Evolutionary conservation across 2,888 invertebrate species (phyloP), one percentile per base, ranked within the genome.

Genomic region (Oscheius sp.): DNA sequence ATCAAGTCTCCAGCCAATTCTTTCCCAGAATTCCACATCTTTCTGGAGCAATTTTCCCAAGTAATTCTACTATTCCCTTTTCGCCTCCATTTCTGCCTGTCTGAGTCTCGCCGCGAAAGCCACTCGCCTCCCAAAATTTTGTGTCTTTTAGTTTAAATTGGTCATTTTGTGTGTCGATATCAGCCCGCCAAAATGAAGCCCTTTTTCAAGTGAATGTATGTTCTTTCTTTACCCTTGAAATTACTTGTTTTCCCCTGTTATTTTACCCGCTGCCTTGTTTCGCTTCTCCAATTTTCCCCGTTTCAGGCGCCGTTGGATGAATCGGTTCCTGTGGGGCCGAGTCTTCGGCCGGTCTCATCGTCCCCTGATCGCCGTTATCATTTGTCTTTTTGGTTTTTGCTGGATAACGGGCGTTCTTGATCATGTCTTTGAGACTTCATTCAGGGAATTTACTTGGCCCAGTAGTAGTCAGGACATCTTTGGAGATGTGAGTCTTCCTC

Each of bases 361-460:
- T 13, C 29, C 66, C n/a, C 29, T 29, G 0, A 7, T 27, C 18
- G 7, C 21, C 9, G 16, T 66, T 27, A 16, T 25, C 18, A n/a
- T 49, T 3, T 66, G 23, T 21, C 41, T 63, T 46, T 45, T 45
- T 21, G 27, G 21, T 43, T 63, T 63, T 43, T 27, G 13, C 21
- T 70, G 58, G 59, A 6, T 59, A 12, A 45, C 49, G n/a, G 70
- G 70, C 2, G 29, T 58, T 21, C 21, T 59, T 27, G 70, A 70
- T 45, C 70, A 70, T 45, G 23, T 29, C 46, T 25, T 45, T 18
- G 70, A 70, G 35, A 43, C 41, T 25, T 46, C 58, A 2, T 70
- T 70, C 59, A 49, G 27, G 16, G 59, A 55, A 46, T 70, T 70
- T 35, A 55, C 12, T 41, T 70, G 70, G 70, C 70, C 58, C n/a